Percentiles rank a stretch among this genome's conserved stretches.
Evolutionary conservation across 2,888 invertebrate species (phyloP).

Genomic region (Tethea ocularis): DNA sequence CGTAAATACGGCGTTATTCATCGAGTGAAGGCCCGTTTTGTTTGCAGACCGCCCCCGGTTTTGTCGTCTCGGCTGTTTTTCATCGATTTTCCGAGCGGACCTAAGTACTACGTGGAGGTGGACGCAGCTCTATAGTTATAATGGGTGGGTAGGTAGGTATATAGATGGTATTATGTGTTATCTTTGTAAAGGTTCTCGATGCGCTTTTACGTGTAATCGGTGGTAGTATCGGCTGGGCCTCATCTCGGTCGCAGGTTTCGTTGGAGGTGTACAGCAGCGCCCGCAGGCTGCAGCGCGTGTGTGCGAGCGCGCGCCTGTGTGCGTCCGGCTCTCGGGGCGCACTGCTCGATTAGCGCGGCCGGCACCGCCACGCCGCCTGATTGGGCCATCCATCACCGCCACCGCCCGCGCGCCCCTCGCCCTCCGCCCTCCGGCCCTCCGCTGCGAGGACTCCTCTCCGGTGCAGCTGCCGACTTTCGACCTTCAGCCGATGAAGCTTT

Average conservation of each 20-base stretch:
- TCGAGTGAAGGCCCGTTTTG: conserved; percentile 51
- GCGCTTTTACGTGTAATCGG: conserved; percentile 68
- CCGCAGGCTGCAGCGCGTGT: conserved; percentile 35
- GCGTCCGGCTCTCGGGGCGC: conserved; percentile 66
- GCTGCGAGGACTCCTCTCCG: conserved; percentile 19
- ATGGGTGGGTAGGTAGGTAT: conserved; percentile 13
- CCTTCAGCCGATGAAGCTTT: conserved; percentile 32
- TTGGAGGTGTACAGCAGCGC: conserved; percentile 22
- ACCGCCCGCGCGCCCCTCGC: conserved; percentile 58
- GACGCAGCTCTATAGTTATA: conserved; percentile 14
- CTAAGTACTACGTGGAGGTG: too few relatives aligned
- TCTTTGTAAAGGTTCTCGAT: conserved; percentile 61
- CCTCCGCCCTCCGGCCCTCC: conserved; percentile 60
- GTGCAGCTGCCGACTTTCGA: conserved; percentile 37
- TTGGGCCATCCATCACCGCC: conserved; percentile 83
- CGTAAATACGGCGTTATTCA: conserved; percentile 71
- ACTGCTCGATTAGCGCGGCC: conserved; percentile 79
- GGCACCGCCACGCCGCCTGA: conserved; percentile 79
- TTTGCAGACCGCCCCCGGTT: conserved; percentile 57
- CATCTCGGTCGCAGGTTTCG: conserved; percentile 26
- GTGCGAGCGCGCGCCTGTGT: conserved; percentile 42
- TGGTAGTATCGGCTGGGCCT: conserved; percentile 35
- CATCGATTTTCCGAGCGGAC: conserved; percentile 70
- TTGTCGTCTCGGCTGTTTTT: conserved; percentile 65
- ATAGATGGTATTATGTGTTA: conserved; percentile 52